Conservation (phyloP, 2,888 invertebrate species). For the Anorthoa munda region DNA sequence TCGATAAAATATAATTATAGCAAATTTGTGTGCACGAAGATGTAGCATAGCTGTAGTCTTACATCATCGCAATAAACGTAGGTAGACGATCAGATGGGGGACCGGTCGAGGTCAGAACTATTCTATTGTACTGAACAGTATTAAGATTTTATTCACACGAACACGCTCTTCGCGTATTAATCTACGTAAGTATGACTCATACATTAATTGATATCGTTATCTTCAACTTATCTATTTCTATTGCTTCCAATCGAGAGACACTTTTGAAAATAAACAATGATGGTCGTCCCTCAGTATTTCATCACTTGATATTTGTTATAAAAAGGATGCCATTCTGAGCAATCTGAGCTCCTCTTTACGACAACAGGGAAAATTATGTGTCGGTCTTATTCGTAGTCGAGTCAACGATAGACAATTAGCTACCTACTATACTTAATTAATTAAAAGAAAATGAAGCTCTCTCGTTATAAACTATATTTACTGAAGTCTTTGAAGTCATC, state of each 20-base stretch:
- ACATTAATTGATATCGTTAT: constrained; percentile 57
- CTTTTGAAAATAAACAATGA: constrained; percentile 22
- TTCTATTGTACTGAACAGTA: constrained; percentile 82
- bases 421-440: constrained; percentile 24
- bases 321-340: constrained; percentile 15
- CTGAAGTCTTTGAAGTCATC: constrained; percentile 20
- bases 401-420: constrained; percentile 3
- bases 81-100: constrained; percentile 67
- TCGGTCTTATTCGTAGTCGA: constrained; percentile 5
- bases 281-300: background rate
- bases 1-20: constrained; percentile 50
- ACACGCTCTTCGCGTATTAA: constrained; percentile 59
- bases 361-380: constrained; percentile 18
- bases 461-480: constrained; percentile 23
- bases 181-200: constrained; percentile 64
- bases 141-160: constrained; percentile 76
- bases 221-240: constrained; percentile 36
- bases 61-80: constrained; percentile 69
- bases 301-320: constrained; percentile 16
- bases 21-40: constrained; percentile 53
- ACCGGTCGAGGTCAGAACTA: constrained; percentile 85
- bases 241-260: constrained; percentile 12
- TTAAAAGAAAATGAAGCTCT: constrained; percentile 33
- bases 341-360: constrained; percentile 31
- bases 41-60: constrained; percentile 57